Evolutionary conservation across 2,888 invertebrate species (phyloP).

Genomic region (Stenolophus ochropezus): DNA sequence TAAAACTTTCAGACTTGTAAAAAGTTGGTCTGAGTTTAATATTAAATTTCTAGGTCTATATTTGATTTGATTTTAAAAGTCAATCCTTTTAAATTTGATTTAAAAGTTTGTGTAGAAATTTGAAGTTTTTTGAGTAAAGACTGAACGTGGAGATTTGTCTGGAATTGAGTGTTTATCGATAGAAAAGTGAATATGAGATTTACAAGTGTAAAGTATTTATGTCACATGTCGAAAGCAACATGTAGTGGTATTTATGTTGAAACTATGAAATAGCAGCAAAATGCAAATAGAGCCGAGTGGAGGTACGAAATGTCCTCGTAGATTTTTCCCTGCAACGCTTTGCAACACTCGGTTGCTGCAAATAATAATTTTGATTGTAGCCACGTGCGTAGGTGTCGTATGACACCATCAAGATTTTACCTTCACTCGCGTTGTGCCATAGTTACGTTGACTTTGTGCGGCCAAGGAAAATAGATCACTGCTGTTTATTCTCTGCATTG

Average conservation of each 20-base stretch:
- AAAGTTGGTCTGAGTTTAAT: too few species aligned
- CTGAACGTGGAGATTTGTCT: too few species aligned
- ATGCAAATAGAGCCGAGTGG: neutral
- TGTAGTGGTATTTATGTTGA: neutral
- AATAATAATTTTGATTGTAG: slow-evolving; percentile 51
- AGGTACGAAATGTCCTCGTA: neutral
- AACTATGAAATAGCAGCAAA: slow-evolving; percentile 12
- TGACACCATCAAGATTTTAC: slow-evolving; percentile 51
- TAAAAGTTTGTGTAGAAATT: too few species aligned
- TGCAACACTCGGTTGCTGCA: slow-evolving; percentile 32
- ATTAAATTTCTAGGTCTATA: too few species aligned
- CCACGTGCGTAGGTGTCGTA: slow-evolving; percentile 57
- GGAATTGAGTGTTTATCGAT: too few species aligned
- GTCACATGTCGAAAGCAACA: neutral
- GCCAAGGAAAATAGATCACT: neutral
- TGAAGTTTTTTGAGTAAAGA: too few species aligned
- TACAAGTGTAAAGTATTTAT: neutral
- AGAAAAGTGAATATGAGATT: too few species aligned
- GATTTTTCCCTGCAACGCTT: neutral
- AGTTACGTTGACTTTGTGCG: slow-evolving; percentile 1
- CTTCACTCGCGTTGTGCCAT: slow-evolving; percentile 23
- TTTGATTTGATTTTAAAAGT: too few species aligned
- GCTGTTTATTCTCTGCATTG: neutral
- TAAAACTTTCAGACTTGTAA: too few species aligned
- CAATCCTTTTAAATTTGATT: too few species aligned